These are phyloP conservation scores for Cinara cedri DNA, from an alignment of 2,888 invertebrate genomes.

Conservation along the genomic window DNA sequence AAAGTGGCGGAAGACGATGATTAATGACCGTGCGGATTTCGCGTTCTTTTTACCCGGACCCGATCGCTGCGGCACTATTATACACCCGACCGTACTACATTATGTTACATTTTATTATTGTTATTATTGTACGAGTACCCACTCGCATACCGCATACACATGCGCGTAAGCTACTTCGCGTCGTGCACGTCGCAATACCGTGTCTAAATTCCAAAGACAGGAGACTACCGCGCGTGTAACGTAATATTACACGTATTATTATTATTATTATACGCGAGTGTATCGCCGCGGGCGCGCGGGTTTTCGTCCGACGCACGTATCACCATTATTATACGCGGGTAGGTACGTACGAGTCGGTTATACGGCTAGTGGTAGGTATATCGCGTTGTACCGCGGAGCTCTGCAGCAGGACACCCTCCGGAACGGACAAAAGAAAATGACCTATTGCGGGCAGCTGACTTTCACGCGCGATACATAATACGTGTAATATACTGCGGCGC, in stretches of 20 bases:
- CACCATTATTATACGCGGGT: too few species aligned
- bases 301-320: too few species aligned
- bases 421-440: slow-evolving; percentile 35
- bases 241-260: slow-evolving; percentile 3
- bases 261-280: too few species aligned
- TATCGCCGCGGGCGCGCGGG: too few species aligned
- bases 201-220: slow-evolving; percentile 44
- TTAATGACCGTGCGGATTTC: slow-evolving; percentile 41
- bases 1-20: slow-evolving; percentile 16
- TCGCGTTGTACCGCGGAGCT: not conserved
- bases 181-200: not conserved
- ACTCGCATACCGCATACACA: not conserved
- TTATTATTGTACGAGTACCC: too few species aligned
- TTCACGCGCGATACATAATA: not conserved
- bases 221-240: slow-evolving; percentile 49
- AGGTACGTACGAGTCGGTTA: too few species aligned
- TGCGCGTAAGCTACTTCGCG: slow-evolving; percentile 15
- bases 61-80: too few species aligned
- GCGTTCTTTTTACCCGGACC: slow-evolving; percentile 46
- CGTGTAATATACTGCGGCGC: not conserved
- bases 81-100: too few species aligned
- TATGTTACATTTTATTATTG: too few species aligned
- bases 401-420: slow-evolving; percentile 11
- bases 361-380: too few species aligned
- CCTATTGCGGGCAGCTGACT: slow-evolving; percentile 51